phyloP scores from a whole-genome alignment of 2,888 invertebrate species.

The Sialis fuliginosa region DNA sequence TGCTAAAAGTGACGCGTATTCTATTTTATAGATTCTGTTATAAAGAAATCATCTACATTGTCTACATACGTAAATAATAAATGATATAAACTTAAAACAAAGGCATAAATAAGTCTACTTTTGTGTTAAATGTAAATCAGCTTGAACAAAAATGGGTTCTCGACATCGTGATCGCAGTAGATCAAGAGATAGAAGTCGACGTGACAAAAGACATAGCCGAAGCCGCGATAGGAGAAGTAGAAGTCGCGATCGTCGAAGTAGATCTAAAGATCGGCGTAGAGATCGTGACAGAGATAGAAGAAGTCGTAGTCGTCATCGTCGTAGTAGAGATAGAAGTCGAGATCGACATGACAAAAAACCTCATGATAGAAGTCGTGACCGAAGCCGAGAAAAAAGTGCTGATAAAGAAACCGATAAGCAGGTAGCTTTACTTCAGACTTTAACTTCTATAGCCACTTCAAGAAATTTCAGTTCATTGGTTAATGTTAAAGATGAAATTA shows the following conservation, averaged over 20 bases:
- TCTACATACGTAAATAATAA: too few species aligned
- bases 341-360: constrained; percentile 10
- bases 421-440: constrained; percentile 29
- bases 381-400: constrained; percentile 17
- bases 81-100: too few species aligned
- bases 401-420: constrained; percentile 23
- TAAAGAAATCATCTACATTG: too few species aligned
- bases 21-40: too few species aligned
- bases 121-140: too few species aligned
- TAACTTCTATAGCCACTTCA: constrained; percentile 27
- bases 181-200: constrained; percentile 13
- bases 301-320: constrained; percentile 10
- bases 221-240: constrained; percentile 12
- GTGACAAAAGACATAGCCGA: constrained; percentile 5
- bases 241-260: constrained; percentile 12
- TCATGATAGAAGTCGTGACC: constrained; percentile 20
- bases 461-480: constrained; percentile 32
- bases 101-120: too few species aligned
- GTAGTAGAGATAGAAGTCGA: constrained; percentile 11
- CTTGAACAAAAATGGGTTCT: constrained; percentile 28
- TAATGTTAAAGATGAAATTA: constrained; percentile 18
- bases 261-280: constrained; percentile 20
- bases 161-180: constrained; percentile 27
- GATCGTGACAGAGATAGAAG: constrained; percentile 16
- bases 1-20: too few species aligned